Conservation (phyloP, 2,113 vertebrate species). For the Bufo gargarizans region DNA sequence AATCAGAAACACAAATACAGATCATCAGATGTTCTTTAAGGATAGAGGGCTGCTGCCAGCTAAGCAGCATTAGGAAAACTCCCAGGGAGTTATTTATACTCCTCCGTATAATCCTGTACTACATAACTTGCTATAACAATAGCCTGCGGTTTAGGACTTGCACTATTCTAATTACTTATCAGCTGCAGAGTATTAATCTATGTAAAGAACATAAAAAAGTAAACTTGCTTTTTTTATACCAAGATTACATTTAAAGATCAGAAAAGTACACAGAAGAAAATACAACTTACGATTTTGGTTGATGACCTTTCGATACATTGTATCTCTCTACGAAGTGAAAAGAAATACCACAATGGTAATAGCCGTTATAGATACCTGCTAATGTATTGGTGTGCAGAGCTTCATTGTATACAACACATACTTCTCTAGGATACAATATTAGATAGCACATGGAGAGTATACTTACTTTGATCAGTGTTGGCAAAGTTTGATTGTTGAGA, state of each 20-base stretch:
- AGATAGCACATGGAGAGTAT: background rate
- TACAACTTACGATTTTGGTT: conserved; percentile 83
- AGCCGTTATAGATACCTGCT: background rate
- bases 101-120: background rate
- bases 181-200: background rate
- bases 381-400: too few species aligned
- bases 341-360: background rate
- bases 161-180: background rate
- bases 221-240: too few species aligned
- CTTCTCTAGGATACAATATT: too few species aligned
- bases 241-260: too few species aligned
- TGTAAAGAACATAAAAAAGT: too few species aligned
- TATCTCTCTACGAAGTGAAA: conserved; percentile 81
- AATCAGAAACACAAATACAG: background rate
- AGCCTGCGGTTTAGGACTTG: background rate
- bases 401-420: too few species aligned
- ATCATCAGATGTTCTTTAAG: background rate
- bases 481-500: conserved; percentile 83
- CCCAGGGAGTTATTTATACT: conserved; percentile 16
- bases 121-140: background rate
- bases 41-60: background rate
- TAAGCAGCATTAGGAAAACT: conserved; percentile 9
- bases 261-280: background rate
- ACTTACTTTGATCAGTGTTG: conserved; percentile 91
- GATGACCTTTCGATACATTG: conserved; percentile 84